These are phyloP conservation scores for Coreius guichenoti DNA, from an alignment of 2,797 vertebrate species.

Conservation along the genomic window DNA sequence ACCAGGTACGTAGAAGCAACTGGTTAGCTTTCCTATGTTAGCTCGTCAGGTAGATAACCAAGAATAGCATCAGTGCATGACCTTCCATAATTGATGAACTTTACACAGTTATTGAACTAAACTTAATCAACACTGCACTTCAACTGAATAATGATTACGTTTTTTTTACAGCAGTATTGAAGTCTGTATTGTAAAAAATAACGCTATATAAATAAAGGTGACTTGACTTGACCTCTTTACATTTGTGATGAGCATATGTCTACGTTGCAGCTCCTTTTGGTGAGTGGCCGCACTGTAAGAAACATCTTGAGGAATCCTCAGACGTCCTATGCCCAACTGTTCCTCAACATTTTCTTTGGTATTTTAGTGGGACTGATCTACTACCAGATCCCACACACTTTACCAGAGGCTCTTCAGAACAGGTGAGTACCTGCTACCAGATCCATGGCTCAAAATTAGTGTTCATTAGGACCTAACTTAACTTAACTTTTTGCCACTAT, in stretches of 20 bases:
- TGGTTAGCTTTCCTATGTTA: not conserved
- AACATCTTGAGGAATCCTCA: conserved; percentile 81
- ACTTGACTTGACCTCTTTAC: not conserved
- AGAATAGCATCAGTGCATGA: not conserved
- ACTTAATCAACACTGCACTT: not conserved
- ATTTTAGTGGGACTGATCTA: conserved; percentile 83
- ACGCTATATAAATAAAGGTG: not conserved
- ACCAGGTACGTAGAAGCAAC: conserved; percentile 71
- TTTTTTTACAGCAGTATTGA: not conserved
- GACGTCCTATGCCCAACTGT: conserved; percentile 80
- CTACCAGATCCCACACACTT: conserved; percentile 77
- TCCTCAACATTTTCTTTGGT: conserved; percentile 78
- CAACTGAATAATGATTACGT: not conserved
- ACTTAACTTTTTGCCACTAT: not conserved
- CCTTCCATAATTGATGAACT: not conserved
- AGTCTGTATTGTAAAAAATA: not conserved
- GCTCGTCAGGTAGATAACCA: not conserved
- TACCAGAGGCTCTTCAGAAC: conserved; percentile 80
- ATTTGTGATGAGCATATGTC: not conserved
- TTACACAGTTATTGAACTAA: not conserved
- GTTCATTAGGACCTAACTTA: too few relatives aligned
- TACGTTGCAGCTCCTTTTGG: conserved; percentile 71
- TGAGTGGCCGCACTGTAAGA: conserved; percentile 73
- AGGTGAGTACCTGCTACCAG: conserved; percentile 56
- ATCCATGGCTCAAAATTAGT: not conserved